Percentiles rank a stretch among this genome's conserved stretches.
phyloP scores from a whole-genome alignment of 2,797 vertebrate species.

The Neosilurus mollespiculum region DNA sequence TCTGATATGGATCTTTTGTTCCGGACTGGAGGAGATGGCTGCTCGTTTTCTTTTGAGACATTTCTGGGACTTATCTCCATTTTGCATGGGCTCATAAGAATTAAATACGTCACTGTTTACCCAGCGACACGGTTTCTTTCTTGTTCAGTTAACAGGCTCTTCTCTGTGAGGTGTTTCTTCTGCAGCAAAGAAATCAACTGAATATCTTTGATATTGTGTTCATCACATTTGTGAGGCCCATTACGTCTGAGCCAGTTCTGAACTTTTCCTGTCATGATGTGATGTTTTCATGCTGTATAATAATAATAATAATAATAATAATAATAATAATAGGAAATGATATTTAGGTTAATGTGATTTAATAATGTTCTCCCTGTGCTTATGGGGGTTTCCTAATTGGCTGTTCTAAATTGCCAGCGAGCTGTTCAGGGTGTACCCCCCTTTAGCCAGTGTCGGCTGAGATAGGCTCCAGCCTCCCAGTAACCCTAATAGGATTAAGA shows the following conservation, averaged over 20 bases:
- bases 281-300: not conserved
- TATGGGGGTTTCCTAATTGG: no score
- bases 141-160: not conserved
- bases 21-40: not conserved
- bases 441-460: no score
- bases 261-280: not conserved
- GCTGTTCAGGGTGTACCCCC: no score
- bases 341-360: not conserved
- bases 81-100: not conserved
- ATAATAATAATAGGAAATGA: not conserved
- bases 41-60: not conserved
- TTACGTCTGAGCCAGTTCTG: not conserved
- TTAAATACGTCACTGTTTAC: slow-evolving; percentile 1
- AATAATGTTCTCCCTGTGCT: no score
- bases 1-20: slow-evolving; percentile 39
- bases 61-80: slow-evolving; percentile 18
- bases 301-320: not conserved
- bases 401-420: no score
- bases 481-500: no score
- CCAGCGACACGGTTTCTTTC: not conserved
- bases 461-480: no score
- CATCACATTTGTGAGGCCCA: not conserved
- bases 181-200: slow-evolving; percentile 3
- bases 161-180: not conserved
- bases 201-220: not conserved